Percentiles rank a stretch among this genome's conserved stretches.
Conservation (phyloP, 2,888 invertebrate species). For the Hedya salicella region DNA sequence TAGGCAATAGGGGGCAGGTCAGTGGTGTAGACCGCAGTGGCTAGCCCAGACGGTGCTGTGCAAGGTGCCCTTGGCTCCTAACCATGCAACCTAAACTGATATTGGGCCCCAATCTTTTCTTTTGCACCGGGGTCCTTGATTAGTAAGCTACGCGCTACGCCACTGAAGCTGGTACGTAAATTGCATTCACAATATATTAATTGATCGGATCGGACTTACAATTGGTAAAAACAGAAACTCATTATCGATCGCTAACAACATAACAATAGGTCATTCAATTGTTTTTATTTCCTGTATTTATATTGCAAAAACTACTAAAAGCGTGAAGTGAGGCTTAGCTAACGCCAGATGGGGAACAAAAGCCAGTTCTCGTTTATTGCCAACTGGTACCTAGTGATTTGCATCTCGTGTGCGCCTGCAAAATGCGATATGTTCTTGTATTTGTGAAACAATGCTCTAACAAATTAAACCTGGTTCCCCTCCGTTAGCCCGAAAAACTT, state of each 20-base stretch:
- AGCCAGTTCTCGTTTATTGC: conserved; percentile 4
- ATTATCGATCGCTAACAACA: background rate
- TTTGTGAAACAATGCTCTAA: too few species aligned
- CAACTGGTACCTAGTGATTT: background rate
- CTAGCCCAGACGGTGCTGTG: too few species aligned
- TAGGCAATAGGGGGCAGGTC: too few species aligned
- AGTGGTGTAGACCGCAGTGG: too few species aligned
- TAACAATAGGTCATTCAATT: background rate
- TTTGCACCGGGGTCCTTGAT: too few species aligned
- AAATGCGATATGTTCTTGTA: background rate
- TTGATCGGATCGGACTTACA: too few species aligned
- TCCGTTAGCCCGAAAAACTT: too few species aligned
- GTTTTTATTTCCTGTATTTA: background rate
- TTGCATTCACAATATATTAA: background rate
- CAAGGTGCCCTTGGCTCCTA: too few species aligned
- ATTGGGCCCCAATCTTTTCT: too few species aligned
- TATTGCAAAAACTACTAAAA: background rate
- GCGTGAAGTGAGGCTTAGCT: conserved; percentile 4
- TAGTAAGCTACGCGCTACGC: too few species aligned
- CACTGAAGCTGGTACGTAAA: conserved; percentile 1
- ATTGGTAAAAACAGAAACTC: background rate
- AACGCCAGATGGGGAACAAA: conserved; percentile 1
- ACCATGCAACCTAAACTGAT: too few species aligned
- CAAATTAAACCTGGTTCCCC: too few species aligned
- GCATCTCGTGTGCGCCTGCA: background rate